Evolutionary conservation across 1,140 invertebrate species (phyloP).

Genomic region (Nebria ingens): DNA sequence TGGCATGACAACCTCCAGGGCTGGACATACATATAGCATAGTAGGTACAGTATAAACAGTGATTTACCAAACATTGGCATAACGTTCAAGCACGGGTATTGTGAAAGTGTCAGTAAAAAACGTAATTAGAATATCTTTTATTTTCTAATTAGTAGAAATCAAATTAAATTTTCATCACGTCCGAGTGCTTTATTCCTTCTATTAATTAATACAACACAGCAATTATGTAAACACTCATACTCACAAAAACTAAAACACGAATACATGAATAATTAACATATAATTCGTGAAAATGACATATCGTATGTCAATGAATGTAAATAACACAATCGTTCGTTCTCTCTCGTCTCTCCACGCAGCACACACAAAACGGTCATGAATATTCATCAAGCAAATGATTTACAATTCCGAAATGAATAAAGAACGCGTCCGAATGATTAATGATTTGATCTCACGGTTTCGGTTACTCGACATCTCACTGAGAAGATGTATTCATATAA

Average conservation of each 20-base stretch:
- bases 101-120: background rate
- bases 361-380: no score
- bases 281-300: slow-evolving; percentile 9
- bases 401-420: slow-evolving; percentile 9
- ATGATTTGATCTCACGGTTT: slow-evolving; percentile 2
- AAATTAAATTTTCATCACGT: slow-evolving; percentile 1
- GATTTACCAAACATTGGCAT: no score
- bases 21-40: no score
- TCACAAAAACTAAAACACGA: slow-evolving; percentile 8
- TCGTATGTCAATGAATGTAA: slow-evolving; percentile 9
- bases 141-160: no score
- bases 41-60: no score
- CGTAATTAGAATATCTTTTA: no score
- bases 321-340: slow-evolving; percentile 1
- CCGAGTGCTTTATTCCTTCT: background rate
- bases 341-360: no score
- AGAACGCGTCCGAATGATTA: slow-evolving; percentile 6
- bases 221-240: slow-evolving; percentile 4
- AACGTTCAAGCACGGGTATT: no score
- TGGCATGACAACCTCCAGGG: no score
- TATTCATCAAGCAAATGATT: slow-evolving; percentile 3
- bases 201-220: slow-evolving; percentile 3
- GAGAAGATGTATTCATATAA: no score
- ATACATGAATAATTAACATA: slow-evolving; percentile 7
- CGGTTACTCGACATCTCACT: no score